Evolutionary conservation across 2,888 invertebrate genomes (phyloP).

Genomic region (Lasioglossum lativentre): DNA sequence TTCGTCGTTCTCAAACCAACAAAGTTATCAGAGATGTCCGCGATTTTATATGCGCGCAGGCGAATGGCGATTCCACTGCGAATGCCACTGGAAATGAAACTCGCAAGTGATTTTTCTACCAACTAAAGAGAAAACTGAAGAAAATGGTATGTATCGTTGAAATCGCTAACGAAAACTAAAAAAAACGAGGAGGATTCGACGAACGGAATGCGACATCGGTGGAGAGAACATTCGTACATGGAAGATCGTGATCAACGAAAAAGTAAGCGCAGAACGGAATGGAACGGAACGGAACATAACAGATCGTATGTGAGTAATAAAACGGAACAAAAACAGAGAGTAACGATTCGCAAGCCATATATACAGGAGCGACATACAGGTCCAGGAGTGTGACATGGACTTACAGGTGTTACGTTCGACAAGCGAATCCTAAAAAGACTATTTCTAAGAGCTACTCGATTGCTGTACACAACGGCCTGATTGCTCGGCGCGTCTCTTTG

Average conservation of each 20-base stretch:
- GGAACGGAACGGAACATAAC: not conserved
- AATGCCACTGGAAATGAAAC: not conserved
- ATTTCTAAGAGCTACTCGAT: not conserved
- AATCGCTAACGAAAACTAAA: not conserved
- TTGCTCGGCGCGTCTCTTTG: not conserved
- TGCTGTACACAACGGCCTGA: not conserved
- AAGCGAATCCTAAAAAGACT: not conserved
- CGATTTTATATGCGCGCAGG: not conserved
- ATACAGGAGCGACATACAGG: conserved; percentile 11
- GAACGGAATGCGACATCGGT: not conserved
- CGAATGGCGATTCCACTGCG: too few species aligned
- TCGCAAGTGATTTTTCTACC: not conserved
- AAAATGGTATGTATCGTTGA: not conserved
- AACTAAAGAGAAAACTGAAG: not conserved
- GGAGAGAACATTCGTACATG: not conserved
- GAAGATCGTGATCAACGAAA: not conserved
- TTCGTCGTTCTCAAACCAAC: not conserved
- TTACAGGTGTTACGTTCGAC: conserved; percentile 7
- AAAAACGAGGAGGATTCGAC: not conserved
- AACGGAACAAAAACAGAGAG: not conserved
- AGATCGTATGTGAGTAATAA: not conserved
- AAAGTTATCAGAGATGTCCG: not conserved
- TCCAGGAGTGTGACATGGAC: not conserved
- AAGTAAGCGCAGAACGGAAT: not conserved
- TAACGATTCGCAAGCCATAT: conserved; percentile 10